Evolutionary conservation across 2,113 vertebrate genomes (phyloP).

Genomic region (Thalassarche chlororhynchos): DNA sequence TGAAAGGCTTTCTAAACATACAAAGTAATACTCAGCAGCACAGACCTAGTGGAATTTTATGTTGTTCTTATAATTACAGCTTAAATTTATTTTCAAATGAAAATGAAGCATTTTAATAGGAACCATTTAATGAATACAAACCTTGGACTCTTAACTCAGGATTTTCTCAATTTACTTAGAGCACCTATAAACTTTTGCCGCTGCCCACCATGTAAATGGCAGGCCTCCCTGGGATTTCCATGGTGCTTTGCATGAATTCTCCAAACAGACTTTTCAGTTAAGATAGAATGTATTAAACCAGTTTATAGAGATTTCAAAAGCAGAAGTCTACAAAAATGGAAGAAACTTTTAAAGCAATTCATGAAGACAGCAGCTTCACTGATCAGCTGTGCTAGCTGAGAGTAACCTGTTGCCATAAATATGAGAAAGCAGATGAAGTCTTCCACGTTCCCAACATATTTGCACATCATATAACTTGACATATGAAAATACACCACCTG

Average conservation of each 20-base stretch:
- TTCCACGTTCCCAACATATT: background rate
- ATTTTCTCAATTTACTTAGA: background rate
- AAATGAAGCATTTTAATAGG: background rate
- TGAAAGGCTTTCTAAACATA: background rate
- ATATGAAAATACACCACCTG: background rate
- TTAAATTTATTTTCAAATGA: background rate
- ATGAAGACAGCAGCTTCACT: background rate
- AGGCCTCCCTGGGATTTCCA: background rate
- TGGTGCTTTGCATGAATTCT: background rate
- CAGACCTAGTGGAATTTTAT: background rate
- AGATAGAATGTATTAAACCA: background rate
- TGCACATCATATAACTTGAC: background rate
- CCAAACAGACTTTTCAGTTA: background rate
- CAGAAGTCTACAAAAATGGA: background rate
- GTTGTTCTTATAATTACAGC: background rate
- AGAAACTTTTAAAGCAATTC: background rate
- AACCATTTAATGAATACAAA: background rate
- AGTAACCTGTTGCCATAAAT: background rate
- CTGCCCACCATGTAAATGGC: background rate
- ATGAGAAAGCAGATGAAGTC: background rate
- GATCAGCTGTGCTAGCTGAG: background rate
- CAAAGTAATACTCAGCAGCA: background rate
- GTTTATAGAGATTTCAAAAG: background rate
- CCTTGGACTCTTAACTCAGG: background rate
- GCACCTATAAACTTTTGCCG: background rate